Base-by-base conservation (phyloP, 1,140 invertebrate genomes). In the Pemphigus obesinymphae region DNA sequence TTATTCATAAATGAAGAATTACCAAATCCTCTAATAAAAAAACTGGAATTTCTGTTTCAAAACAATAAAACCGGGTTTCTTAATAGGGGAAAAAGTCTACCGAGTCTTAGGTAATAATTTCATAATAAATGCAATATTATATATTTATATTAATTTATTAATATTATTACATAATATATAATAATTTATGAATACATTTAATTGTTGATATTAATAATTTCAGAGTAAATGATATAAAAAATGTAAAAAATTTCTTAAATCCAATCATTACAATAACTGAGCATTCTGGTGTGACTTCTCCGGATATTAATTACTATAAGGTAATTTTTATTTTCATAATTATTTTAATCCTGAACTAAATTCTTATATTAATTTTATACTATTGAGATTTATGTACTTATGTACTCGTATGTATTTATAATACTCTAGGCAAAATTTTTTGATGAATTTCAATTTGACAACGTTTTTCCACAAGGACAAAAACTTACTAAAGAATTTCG, bases 241-340 rank as follows among this genome's bases (percentile, higher is more conserved):
- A 68, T 13, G 68, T 75, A 1, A 82, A 78, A 83, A 55, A 72
- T 34, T 84, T 82, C 1, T 89, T 92, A 55, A 97, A 97, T 88
- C 97, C 96, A 1, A 97, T 98, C 76, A 98, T 98, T 63, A 98
- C 96, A 2, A 95, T 98, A 0, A 98, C 97, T 1, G 95, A 97
- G 86, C 95, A 98, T 85, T 97, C 95, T 1, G 95, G 95, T 0
- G 92, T 93, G 11, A 94, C 94, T 13, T 95, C 94, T 2, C 94
- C 94, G 1, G 94, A 95, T 88, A 87, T 8, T 89, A 89, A 85
- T 87, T 80, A 20, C 23, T 80, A 80, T 20, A 93, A 94, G 88
- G 94, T 95, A 87, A 86, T 82, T 73, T 11, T 45, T 45, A 26
- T 43, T 43, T 6, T 43, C 43, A 37, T 70, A 15, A 26, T 34